Evolutionary conservation across 2,888 invertebrate genomes (phyloP).

Genomic region (Apamea sordens): DNA sequence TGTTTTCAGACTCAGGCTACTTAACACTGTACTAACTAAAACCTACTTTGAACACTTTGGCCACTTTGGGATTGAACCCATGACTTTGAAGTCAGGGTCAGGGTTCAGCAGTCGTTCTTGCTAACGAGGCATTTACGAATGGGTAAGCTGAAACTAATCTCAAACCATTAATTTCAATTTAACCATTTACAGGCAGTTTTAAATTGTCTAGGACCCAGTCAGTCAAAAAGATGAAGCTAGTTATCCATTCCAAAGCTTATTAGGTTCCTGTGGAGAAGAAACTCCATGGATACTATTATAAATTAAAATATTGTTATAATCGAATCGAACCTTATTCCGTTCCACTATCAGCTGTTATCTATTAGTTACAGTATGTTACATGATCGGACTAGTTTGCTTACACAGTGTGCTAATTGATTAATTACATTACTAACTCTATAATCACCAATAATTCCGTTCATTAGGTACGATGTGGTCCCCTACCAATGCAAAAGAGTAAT

Average conservation of each 20-base stretch:
- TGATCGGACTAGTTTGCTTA: neutral
- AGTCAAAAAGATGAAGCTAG: neutral
- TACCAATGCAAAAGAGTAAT: constrained; percentile 12
- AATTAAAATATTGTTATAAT: neutral
- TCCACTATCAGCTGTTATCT: neutral
- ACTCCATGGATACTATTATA: neutral
- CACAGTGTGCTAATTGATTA: constrained; percentile 19
- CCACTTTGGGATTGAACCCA: too few species aligned
- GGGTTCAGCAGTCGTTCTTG: neutral
- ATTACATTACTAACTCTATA: constrained; percentile 17
- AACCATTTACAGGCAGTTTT: too few species aligned
- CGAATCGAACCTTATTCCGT: neutral
- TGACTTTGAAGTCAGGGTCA: neutral
- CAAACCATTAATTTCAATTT: too few species aligned
- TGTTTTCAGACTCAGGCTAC: too few species aligned
- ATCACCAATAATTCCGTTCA: constrained; percentile 33
- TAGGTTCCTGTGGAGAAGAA: too few species aligned
- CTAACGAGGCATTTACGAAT: neutral
- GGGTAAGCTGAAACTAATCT: too few species aligned
- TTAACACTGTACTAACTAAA: too few species aligned
- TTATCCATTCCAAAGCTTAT: too few species aligned
- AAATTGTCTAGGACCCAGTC: too few species aligned
- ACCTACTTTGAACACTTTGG: too few species aligned
- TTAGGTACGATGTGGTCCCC: neutral
- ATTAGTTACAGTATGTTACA: neutral